These are phyloP conservation scores for Noctua fimbriata DNA, from an alignment of 2,888 invertebrate species.

Conservation along the genomic window DNA sequence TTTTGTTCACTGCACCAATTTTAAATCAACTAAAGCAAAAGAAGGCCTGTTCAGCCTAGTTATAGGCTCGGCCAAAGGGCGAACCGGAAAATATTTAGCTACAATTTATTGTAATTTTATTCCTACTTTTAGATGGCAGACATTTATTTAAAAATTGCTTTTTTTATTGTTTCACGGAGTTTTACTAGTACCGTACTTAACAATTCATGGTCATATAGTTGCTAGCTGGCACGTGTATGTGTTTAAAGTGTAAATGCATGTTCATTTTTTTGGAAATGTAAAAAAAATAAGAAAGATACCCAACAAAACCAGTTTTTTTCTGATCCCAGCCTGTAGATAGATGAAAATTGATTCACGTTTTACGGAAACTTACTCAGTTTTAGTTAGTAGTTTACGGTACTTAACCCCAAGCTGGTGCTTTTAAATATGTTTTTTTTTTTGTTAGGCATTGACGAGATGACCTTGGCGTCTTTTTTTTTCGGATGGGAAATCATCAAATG, in stretches of 20 bases:
- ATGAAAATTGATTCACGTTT: too few species aligned
- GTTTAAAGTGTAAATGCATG: not conserved
- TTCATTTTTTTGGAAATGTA: not conserved
- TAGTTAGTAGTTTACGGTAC: too few species aligned
- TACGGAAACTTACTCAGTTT: too few species aligned
- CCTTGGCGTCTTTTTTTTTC: too few species aligned
- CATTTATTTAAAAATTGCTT: not conserved
- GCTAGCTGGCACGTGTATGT: not conserved
- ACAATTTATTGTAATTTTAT: constrained; percentile 1
- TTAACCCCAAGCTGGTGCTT: too few species aligned
- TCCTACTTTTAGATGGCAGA: not conserved
- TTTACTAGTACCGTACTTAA: not conserved
- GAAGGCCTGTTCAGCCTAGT: not conserved
- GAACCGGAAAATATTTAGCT: not conserved
- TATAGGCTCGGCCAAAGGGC: not conserved
- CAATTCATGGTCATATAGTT: not conserved
- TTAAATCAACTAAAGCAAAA: not conserved
- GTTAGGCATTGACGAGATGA: too few species aligned
- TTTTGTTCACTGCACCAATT: not conserved
- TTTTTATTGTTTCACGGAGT: not conserved
- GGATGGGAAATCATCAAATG: too few species aligned
- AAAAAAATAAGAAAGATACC: not conserved
- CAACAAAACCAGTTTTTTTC: not conserved
- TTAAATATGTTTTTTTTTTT: too few species aligned
- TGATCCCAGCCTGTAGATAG: too few species aligned